Evolutionary conservation across 1,140 invertebrate species (phyloP).

Genomic region (Trachymyrmex cornetzi): DNA sequence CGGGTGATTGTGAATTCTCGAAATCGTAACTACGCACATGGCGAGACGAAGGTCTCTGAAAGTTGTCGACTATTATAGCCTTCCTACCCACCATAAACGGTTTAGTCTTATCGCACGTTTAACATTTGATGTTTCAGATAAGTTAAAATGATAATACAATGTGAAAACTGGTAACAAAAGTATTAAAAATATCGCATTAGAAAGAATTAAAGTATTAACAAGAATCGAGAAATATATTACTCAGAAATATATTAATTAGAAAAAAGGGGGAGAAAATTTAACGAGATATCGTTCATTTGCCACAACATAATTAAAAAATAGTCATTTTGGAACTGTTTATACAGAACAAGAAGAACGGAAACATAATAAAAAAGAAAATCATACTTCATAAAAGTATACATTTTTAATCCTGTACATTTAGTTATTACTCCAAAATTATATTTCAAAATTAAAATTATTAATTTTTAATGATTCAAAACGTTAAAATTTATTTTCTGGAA

Average conservation of each 20-base stretch:
- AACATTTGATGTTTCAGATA: neutral
- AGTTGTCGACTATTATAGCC: neutral
- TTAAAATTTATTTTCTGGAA: too few species aligned
- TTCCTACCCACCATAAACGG: neutral
- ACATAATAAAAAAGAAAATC: too few species aligned
- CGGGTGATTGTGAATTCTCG: constrained; percentile 4
- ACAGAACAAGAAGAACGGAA: too few species aligned
- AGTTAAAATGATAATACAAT: neutral
- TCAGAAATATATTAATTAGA: neutral
- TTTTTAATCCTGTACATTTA: too few species aligned
- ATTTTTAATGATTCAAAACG: too few species aligned
- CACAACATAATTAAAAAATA: too few species aligned
- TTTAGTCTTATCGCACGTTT: neutral
- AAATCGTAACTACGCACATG: neutral
- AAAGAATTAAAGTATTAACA: too few species aligned
- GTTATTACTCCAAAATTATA: too few species aligned
- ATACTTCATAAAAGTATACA: too few species aligned
- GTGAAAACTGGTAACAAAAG: neutral
- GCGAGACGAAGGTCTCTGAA: constrained; percentile 13
- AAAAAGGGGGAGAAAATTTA: neutral
- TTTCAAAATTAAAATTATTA: too few species aligned
- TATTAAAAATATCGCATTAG: neutral
- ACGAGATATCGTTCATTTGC: too few species aligned
- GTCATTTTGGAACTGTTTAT: too few species aligned
- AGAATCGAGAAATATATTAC: neutral